These are phyloP conservation scores for Zoanthus gigantus DNA, from an alignment of 92 coral and sea anemone genomes.

Conservation along the genomic window DNA sequence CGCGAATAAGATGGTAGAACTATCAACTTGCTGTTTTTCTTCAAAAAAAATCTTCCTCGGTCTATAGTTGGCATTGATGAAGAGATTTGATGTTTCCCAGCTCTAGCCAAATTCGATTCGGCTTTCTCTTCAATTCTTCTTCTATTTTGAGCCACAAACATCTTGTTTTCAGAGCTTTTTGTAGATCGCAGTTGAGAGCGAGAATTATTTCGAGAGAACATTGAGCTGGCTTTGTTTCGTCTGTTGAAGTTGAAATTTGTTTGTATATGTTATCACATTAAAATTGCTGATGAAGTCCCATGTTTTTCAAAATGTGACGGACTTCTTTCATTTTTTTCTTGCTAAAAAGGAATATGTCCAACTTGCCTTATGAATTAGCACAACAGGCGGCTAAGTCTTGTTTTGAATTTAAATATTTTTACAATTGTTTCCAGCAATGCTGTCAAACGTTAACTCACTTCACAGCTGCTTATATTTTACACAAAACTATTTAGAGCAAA, in stretches of 20 bases:
- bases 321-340: no score
- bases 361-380: no score
- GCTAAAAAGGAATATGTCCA: no score
- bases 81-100: conserved; percentile 23
- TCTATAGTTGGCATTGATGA: not conserved
- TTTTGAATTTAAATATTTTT: no score
- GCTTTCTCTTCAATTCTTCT: not conserved
- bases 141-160: conserved; percentile 57
- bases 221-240: not conserved
- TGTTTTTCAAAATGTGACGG: no score
- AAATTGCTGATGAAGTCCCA: no score
- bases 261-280: not conserved
- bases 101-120: not conserved
- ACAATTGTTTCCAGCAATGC: no score
- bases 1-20: not conserved
- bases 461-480: no score
- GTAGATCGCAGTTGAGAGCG: not conserved
- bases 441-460: no score
- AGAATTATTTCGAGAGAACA: not conserved
- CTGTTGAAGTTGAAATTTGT: not conserved
- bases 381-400: no score
- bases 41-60: not conserved
- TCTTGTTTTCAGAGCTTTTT: conserved; percentile 7
- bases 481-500: no score
- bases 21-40: not conserved